phyloP scores from a whole-genome alignment of 1,140 invertebrate species.

The Drosophila nigromelanica region DNA sequence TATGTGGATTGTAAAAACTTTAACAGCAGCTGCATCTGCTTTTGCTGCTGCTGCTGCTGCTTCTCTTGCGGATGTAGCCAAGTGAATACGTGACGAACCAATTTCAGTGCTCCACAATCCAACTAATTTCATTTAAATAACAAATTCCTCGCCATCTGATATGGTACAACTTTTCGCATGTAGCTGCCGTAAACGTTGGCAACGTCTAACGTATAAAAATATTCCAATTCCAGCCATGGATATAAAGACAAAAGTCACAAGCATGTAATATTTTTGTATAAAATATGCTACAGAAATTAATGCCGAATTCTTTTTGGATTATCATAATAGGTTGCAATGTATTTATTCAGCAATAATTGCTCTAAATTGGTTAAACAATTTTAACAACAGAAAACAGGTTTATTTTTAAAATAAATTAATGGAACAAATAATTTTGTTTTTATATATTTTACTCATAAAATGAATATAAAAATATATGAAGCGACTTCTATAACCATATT shows the following conservation, averaged over 20 bases:
- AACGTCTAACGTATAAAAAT: neutral
- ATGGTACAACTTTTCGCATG: constrained; percentile 22
- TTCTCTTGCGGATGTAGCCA: constrained; percentile 15
- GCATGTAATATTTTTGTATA: neutral
- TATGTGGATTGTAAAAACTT: constrained; percentile 42
- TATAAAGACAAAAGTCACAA: neutral
- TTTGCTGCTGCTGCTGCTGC: constrained; percentile 20
- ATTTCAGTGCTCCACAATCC: constrained; percentile 35
- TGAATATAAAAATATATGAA: no score
- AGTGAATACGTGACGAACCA: constrained; percentile 60
- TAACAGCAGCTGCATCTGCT: constrained; percentile 23
- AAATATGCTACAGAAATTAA: neutral
- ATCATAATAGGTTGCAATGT: neutral
- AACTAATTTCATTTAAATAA: constrained; percentile 66
- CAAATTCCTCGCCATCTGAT: constrained; percentile 43
- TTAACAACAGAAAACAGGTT: no score
- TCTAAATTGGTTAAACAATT: no score
- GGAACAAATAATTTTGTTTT: no score
- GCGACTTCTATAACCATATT: no score
- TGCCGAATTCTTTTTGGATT: neutral
- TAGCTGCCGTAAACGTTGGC: neutral
- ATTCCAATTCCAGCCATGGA: neutral
- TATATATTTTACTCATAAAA: no score
- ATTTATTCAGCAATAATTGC: no score
- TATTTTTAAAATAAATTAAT: no score